Evolutionary conservation across 2,113 vertebrate genomes (phyloP).

Genomic region (Stigmatopora nigra): DNA sequence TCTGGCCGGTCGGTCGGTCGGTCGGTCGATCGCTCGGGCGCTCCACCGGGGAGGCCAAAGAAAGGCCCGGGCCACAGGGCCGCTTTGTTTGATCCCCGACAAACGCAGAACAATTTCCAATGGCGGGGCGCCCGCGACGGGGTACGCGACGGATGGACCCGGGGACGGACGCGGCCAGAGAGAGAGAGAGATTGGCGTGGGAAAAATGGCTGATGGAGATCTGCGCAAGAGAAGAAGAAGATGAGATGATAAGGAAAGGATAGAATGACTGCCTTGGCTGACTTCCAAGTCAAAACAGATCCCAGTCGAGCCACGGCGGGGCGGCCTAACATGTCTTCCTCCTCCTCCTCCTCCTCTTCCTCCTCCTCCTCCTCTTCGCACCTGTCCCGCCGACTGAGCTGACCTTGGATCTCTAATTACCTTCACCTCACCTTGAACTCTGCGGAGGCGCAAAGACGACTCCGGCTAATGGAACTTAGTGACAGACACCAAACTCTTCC

Average conservation of each 20-base stretch:
- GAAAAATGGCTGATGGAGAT: conserved; percentile 41
- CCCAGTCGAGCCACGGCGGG: background rate
- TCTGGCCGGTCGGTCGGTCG: background rate
- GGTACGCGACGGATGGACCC: too few relatives aligned
- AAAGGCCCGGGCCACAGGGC: background rate
- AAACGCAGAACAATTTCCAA: too few relatives aligned
- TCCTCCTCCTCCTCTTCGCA: background rate
- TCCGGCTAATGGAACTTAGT: conserved; percentile 32
- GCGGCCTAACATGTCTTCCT: too few relatives aligned
- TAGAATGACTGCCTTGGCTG: conserved; percentile 15
- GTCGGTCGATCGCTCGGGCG: background rate
- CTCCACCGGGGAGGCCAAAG: background rate
- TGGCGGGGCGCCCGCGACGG: too few relatives aligned
- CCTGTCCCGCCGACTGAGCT: background rate
- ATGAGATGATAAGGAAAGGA: conserved; percentile 36
- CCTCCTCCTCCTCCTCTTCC: background rate
- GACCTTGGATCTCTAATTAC: background rate
- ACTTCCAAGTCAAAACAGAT: conserved; percentile 1
- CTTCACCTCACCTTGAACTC: conserved; percentile 3
- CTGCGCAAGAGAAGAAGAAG: conserved; percentile 17
- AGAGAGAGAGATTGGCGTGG: conserved; percentile 39
- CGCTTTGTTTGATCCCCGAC: too few relatives aligned
- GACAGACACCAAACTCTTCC: conserved; percentile 19
- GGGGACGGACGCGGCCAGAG: background rate
- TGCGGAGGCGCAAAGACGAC: background rate